Evolutionary conservation across 2,797 vertebrate species (phyloP), one percentile per base, ranked within the genome.

Genomic region (Enteromius treurensis): DNA sequence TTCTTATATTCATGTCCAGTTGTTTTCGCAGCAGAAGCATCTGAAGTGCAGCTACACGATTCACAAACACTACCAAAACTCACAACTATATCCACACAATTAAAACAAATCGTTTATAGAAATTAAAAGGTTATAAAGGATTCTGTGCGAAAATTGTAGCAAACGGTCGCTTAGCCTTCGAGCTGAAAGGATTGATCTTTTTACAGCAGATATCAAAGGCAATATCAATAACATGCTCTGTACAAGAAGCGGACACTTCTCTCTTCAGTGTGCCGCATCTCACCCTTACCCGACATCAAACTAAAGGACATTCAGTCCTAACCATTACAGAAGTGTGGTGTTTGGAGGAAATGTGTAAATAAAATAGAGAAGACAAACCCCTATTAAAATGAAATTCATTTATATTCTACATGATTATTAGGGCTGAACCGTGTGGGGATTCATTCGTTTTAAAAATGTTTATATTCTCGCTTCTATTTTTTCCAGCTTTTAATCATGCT

Each of bases 401-500:
- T 91, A 88, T 85, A 88, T 89, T 84, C 87, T 89, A 87, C 88
- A 77, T 83, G 78, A 78, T 79, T 67, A 80, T 80, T 85, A 85
- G 64, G 85, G 86, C 78, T 86, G 86, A 67, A 69, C 81, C 82
- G 84, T 82, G 81, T 88, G 70, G 82, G 81, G 67, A 84, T 69
- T 49, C 84, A 87, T 84, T 91, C 87, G 89, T 68, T 91, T 93
- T 91, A 89, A 91, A 45, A 91, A 90, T 79, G 62, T 87, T 91
- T 91, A 80, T 91, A 89, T 92, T 90, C 47, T 82, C 55, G 89
- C 86, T 89, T 89, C 77, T 93, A 92, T 92, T 91, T 88, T 65
- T 91, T 91, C 93, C 92, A 91, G 85, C 89, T 92, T 92, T 90
- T 93, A 91, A 91, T 93, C 94, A 93, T 89, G 87, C 91, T 58